A percentile compares a stretch with the other conserved stretches of the same genome.
These are phyloP conservation scores for Hydrozoanthus gracilis DNA, from an alignment of 92 coral and sea anemone species.

Conservation along the genomic window DNA sequence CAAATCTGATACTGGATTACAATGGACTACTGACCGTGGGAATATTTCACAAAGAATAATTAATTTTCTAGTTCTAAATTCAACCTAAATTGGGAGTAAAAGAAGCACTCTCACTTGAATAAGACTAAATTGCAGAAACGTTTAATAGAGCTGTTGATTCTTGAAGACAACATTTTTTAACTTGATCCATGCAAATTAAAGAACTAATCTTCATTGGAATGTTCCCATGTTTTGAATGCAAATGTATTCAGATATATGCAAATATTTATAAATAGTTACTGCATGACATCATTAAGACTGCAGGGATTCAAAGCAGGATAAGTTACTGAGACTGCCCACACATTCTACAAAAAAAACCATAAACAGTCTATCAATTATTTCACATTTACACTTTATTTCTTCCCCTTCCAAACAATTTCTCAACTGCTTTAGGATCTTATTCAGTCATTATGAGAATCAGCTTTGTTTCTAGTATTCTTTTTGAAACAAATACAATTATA, in stretches of 20 bases:
- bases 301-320: neutral
- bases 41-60: neutral
- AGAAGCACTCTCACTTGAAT: neutral
- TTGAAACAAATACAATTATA: too few species aligned
- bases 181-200: neutral
- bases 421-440: too few species aligned
- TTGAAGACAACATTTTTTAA: neutral
- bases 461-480: too few species aligned
- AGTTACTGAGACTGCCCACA: neutral
- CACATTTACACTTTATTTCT: neutral
- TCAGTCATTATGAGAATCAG: too few species aligned
- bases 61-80: neutral
- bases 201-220: slow-evolving; percentile 31
- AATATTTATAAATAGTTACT: neutral
- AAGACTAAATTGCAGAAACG: neutral
- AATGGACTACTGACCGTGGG: slow-evolving; percentile 44
- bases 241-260: slow-evolving; percentile 17
- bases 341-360: neutral
- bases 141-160: neutral
- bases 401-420: too few species aligned
- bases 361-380: neutral
- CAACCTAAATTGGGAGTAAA: neutral
- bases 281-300: slow-evolving; percentile 24
- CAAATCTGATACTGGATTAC: slow-evolving; percentile 27
- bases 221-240: slow-evolving; percentile 35